Base-by-base conservation (phyloP, 2,113 vertebrate genomes). In the Aptenodytes patagonicus region DNA sequence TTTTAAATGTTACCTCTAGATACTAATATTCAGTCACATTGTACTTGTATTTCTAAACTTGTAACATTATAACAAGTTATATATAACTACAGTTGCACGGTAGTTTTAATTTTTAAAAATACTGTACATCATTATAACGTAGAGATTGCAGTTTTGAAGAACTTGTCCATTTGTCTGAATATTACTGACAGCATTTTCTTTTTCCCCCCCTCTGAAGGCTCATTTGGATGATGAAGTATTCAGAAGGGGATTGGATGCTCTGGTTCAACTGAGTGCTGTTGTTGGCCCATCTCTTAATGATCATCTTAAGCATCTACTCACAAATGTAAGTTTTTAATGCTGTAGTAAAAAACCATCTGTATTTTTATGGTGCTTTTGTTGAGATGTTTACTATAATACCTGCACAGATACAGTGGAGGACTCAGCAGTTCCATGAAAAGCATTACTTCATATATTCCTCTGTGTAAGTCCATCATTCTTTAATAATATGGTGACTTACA, bases 281-380 rank as follows among this genome's bases (percentile, higher is more conserved):
- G 98, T 98, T 91, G 98, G 98, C 16, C 96, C 98, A 36, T 96
- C 97, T 34, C 98, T 99, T 34, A 99, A 98, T 24, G 97, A 92
- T 81, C 97, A 99, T 57, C 97, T 99, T 81, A 99, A 99, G 44
- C 98, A 98, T 60, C 90, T 98, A 32, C 98, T 99, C 49, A 98
- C 98, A 83, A 98, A 98, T 70, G 98, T 98, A 92, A 98, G 98
- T 98, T 89, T 87, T 66, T 62, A 34, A 29, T 52, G 28, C 19
- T 73, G 12, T 42, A 73, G 22, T 69, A 51, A 79, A 61, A 73
- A 77, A 47, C 38, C 0, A 49, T 40, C 46, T 90, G 9, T 57
- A 57, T 94, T 87, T 77, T 81, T 61, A 17, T 36, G 19, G 24
- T 72, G 38, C 24, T 79, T 75, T 60, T 70, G 16, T 76, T 90